Evolutionary conservation across 2,888 invertebrate species (phyloP), one percentile per base, ranked within the genome.

Genomic region (Melieria crassipennis): DNA sequence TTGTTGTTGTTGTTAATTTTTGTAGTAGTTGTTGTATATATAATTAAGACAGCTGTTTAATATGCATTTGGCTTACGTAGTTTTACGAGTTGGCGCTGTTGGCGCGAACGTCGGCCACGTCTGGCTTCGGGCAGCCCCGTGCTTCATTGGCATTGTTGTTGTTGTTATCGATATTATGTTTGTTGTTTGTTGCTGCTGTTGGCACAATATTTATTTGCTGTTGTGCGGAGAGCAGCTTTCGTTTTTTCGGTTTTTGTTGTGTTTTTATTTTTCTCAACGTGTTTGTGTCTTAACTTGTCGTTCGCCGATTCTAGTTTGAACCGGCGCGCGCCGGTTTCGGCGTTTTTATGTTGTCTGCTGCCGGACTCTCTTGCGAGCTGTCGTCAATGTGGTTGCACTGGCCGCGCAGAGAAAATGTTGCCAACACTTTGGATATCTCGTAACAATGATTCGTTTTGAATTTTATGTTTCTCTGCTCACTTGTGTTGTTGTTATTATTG

Each of bases 41-140:
- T 64, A 72, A 63, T 72, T 63, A 60, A 68, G 68, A 67, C 64
- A 70, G 67, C 70, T 73, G 58, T 70, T 73, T 68, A 70, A 67
- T 68, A 70, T 70, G 67, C 70, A 70, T 66, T 66, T 62, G 62
- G 55, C 60, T 63, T 56, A 55, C 42, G 56, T 60, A 50, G 30
- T 63, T 50, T 16, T 55, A 30, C 56, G 58, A 1, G 11, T 64
- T n/a, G 45, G 7, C 46, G 52, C 30, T 13, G 10, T 57, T 61
- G 10, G 47, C 46, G 65, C n/a, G 30, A 50, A 42, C 58, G 47
- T n/a, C 58, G 45, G 57, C 67, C 48, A 30, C 9, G 9, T 48
- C 13, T 61, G 65, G 47, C 65, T 48, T 56, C 46, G 52, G 52
- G 55, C 55, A 69, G 69, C 62, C 62, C 69, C 55, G 69, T 69